Evolutionary conservation across 2,113 vertebrate species (phyloP).

Genomic region (Eleginops maclovinus): DNA sequence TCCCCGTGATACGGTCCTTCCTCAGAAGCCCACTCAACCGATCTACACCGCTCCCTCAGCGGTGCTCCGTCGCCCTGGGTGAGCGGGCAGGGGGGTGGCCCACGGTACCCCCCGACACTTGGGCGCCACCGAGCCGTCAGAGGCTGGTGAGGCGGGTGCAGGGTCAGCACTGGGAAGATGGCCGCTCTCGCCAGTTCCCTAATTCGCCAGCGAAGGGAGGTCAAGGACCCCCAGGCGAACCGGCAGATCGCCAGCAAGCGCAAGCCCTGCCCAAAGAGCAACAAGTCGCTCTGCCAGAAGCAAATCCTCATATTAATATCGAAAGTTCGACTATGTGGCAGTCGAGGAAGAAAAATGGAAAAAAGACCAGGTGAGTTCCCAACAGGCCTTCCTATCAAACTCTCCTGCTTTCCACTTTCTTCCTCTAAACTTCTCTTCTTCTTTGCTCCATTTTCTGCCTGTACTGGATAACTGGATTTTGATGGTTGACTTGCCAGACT

Average conservation of each 20-base stretch:
- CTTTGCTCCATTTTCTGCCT: constrained; percentile 32
- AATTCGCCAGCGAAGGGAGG: constrained; percentile 91
- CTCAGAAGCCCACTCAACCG: constrained; percentile 42
- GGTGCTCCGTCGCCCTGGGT: constrained; percentile 77
- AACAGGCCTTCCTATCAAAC: constrained; percentile 18
- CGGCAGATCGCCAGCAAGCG: constrained; percentile 88
- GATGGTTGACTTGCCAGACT: constrained; percentile 60
- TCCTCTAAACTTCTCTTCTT: constrained; percentile 4
- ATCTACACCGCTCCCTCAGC: constrained; percentile 55
- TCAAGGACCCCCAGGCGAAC: constrained; percentile 89
- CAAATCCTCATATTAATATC: constrained; percentile 92
- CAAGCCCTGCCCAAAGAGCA: constrained; percentile 90
- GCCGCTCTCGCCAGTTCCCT: constrained; percentile 92
- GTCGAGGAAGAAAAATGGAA: constrained; percentile 84
- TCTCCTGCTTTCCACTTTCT: background rate
- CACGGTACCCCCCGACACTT: constrained; percentile 79
- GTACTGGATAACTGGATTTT: constrained; percentile 53
- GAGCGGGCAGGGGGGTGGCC: constrained; percentile 78
- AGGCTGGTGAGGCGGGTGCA: constrained; percentile 70
- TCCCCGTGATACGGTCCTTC: constrained; percentile 14
- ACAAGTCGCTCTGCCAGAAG: constrained; percentile 94
- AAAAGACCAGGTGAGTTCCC: constrained; percentile 87
- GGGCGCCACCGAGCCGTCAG: constrained; percentile 69
- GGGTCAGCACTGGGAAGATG: constrained; percentile 83
- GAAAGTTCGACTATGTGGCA: constrained; percentile 92